Conservation (phyloP, 2,888 invertebrate genomes). For the Cataglyphis livida region DNA sequence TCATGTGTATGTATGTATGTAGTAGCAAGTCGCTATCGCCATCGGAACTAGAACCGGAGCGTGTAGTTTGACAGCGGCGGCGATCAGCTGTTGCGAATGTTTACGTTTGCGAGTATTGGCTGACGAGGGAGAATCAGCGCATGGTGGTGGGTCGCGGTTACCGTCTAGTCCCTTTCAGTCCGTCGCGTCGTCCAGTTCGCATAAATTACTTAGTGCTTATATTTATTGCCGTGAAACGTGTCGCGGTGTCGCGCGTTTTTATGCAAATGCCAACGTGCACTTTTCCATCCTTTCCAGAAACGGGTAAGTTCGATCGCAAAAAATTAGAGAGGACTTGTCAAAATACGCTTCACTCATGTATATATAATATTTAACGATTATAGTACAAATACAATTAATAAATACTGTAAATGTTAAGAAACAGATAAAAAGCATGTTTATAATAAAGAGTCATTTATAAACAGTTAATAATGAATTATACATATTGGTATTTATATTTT, state of each 20-base stretch:
- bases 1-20: background rate
- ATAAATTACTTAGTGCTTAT: constrained; percentile 41
- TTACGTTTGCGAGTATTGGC: constrained; percentile 75
- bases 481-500: constrained; percentile 1
- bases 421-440: background rate
- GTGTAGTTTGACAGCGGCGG: constrained; percentile 20
- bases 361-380: background rate
- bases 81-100: constrained; percentile 78
- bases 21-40: background rate
- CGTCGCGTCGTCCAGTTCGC: constrained; percentile 76
- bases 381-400: background rate
- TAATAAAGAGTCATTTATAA: background rate
- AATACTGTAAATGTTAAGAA: background rate
- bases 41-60: constrained; percentile 14
- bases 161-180: constrained; percentile 76
- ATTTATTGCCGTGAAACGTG: constrained; percentile 16
- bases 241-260: constrained; percentile 18
- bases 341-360: background rate
- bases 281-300: constrained; percentile 9
- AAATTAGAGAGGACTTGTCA: background rate
- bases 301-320: constrained; percentile 10
- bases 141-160: constrained; percentile 72
- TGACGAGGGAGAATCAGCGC: constrained; percentile 60
- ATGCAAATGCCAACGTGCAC: constrained; percentile 9
- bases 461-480: background rate